A percentile compares a stretch with the other conserved stretches of the same genome.
These are phyloP conservation scores for Agrotis clavis DNA, from an alignment of 2,888 invertebrate species.

Conservation along the genomic window DNA sequence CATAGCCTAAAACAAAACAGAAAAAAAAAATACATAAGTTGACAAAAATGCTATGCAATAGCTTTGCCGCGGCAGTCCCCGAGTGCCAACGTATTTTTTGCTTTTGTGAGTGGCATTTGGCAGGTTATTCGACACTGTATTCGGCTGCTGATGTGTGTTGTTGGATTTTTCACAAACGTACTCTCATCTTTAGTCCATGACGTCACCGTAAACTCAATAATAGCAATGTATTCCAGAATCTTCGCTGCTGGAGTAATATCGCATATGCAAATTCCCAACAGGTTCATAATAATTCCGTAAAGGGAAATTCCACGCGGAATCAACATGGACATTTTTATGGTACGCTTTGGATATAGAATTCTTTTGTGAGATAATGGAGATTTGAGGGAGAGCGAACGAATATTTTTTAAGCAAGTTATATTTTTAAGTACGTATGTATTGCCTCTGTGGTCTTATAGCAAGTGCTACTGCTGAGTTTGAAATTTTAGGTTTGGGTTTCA, in stretches of 20 bases:
- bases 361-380: conserved; percentile 32
- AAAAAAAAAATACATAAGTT: no score
- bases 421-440: not conserved
- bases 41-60: no score
- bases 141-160: not conserved
- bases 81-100: no score
- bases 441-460: not conserved
- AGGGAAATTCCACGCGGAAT: conserved; percentile 51
- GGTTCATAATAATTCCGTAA: conserved; percentile 56
- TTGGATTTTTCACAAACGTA: not conserved
- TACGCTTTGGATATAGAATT: conserved; percentile 21
- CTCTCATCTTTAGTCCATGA: conserved; percentile 2
- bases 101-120: no score
- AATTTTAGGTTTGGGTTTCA: not conserved
- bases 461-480: no score
- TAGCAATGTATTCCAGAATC: conserved; percentile 6
- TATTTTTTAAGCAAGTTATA: not conserved
- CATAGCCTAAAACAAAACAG: no score
- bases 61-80: no score
- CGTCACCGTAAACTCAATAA: conserved; percentile 14
- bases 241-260: conserved; percentile 38
- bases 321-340: conserved; percentile 40
- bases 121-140: no score
- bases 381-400: conserved; percentile 22
- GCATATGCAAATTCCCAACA: conserved; percentile 62